Conservation (phyloP, 2,797 vertebrate species). For the Gambusia yucatana region DNA sequence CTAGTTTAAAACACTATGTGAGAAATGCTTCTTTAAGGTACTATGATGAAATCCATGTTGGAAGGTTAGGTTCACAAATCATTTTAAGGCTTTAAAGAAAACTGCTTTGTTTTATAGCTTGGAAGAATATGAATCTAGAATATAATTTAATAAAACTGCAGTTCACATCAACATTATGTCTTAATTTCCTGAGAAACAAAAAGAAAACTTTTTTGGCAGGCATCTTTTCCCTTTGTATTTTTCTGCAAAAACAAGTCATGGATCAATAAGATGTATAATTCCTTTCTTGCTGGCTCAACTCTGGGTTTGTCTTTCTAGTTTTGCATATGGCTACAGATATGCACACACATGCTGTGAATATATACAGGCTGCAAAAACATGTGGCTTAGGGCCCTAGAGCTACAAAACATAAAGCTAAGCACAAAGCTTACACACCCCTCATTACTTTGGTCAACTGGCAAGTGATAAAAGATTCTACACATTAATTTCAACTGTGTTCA, state of each 20-base stretch:
- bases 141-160: background rate
- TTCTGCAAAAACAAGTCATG: background rate
- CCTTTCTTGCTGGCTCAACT: constrained; percentile 40
- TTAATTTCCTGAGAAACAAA: background rate
- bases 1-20: background rate
- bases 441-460: constrained; percentile 76
- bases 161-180: background rate
- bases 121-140: background rate
- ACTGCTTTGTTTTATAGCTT: background rate
- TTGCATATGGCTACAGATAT: constrained; percentile 41
- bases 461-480: constrained; percentile 71
- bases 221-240: background rate
- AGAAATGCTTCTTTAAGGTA: background rate
- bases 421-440: constrained; percentile 69
- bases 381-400: constrained; percentile 39
- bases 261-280: constrained; percentile 5
- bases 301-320: constrained; percentile 33
- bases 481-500: constrained; percentile 67
- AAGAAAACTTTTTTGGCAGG: background rate
- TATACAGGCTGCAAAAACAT: constrained; percentile 38
- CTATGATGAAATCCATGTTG: background rate
- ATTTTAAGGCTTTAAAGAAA: background rate
- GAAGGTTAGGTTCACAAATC: background rate
- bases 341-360: constrained; percentile 2
- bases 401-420: constrained; percentile 51